Evolutionary conservation across 2,888 invertebrate genomes (phyloP).

Genomic region (Synanthedon tipuliformis): DNA sequence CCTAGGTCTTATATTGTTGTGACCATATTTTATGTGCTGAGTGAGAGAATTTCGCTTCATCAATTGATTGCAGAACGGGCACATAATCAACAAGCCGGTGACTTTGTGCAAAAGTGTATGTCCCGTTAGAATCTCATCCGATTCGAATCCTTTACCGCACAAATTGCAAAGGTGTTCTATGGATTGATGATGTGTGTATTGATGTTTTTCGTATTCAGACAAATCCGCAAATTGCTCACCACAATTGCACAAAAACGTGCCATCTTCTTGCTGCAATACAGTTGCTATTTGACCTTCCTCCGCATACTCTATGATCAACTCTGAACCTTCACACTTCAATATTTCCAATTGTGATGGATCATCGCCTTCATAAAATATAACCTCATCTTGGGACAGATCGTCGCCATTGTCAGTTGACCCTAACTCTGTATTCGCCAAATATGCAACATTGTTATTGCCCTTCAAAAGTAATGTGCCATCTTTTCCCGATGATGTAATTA

Average conservation of each 20-base stretch:
- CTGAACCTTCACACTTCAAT: conserved; percentile 54
- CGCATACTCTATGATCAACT: conserved; percentile 57
- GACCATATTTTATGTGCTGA: conserved; percentile 59
- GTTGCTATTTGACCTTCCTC: conserved; percentile 54
- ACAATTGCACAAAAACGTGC: conserved; percentile 55
- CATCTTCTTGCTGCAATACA: conserved; percentile 52
- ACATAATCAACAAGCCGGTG: conserved; percentile 35
- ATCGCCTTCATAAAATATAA: conserved; percentile 57
- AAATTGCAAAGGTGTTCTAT: conserved; percentile 51
- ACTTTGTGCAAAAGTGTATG: conserved; percentile 56
- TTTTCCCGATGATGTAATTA: conserved; percentile 34
- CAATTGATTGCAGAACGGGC: conserved; percentile 53
- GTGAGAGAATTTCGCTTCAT: conserved; percentile 50
- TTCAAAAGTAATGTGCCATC: conserved; percentile 50
- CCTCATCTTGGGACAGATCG: conserved; percentile 31
- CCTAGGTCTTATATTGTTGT: conserved; percentile 52
- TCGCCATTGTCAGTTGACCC: conserved; percentile 35
- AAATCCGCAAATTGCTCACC: conserved; percentile 54
- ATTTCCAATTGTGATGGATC: conserved; percentile 55
- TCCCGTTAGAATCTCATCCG: conserved; percentile 52
- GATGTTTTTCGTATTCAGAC: conserved; percentile 52
- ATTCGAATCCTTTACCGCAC: conserved; percentile 61
- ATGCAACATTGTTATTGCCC: conserved; percentile 36
- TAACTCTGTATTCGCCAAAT: conserved; percentile 37
- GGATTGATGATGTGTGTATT: conserved; percentile 45